A percentile compares a stretch with the other conserved stretches of the same genome.
phyloP scores from a whole-genome alignment of 2,888 invertebrate species.

The Microchrysa polita region DNA sequence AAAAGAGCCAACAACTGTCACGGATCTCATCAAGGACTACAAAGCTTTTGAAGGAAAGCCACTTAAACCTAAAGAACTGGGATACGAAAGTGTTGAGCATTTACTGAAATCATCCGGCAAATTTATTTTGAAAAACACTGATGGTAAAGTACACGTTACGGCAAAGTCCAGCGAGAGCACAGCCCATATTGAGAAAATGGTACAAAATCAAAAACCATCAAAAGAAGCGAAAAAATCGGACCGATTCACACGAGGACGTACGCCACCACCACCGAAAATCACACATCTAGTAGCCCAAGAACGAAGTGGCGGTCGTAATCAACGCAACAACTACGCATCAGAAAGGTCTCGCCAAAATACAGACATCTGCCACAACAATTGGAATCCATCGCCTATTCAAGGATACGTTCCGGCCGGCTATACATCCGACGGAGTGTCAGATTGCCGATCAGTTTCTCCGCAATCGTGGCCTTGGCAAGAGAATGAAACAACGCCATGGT shows the following conservation, averaged over 20 bases:
- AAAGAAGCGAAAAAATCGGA: not conserved
- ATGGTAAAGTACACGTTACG: not conserved
- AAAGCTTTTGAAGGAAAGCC: constrained; percentile 3
- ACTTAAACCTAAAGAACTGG: not conserved
- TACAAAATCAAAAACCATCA: not conserved
- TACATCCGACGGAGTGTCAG: not conserved
- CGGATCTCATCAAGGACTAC: not conserved
- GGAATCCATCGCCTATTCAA: not conserved
- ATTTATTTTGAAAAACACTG: not conserved
- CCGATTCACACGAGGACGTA: not conserved
- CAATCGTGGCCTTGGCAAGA: not conserved
- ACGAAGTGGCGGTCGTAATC: too few relatives aligned
- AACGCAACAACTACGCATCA: too few relatives aligned
- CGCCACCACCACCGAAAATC: not conserved
- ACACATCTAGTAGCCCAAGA: too few relatives aligned
- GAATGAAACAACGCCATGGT: not conserved
- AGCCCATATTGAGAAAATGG: constrained; percentile 14
- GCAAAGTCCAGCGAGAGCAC: not conserved
- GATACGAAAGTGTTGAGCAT: constrained; percentile 1
- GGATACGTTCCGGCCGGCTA: not conserved
- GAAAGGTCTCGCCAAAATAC: not conserved
- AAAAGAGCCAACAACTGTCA: not conserved
- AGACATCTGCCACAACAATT: too few relatives aligned
- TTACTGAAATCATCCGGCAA: constrained; percentile 1
- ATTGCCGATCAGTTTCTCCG: not conserved